phyloP scores from a whole-genome alignment of 1,140 invertebrate species.

The Globodera ellingtonae region DNA sequence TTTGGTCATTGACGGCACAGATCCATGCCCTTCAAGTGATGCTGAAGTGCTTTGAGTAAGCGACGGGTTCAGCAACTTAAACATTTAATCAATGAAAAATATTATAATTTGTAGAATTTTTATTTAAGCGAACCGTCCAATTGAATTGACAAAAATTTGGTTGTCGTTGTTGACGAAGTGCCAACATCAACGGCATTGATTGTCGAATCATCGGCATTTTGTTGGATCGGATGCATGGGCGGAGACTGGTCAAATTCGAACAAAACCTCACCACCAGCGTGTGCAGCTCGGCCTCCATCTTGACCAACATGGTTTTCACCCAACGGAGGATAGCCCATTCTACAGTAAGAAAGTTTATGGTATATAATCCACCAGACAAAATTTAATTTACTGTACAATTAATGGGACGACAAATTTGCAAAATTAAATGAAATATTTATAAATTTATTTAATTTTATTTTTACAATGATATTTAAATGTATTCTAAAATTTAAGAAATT shows the following conservation, averaged over 20 bases:
- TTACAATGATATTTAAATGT: conserved; percentile 2
- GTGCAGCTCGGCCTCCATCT: not conserved
- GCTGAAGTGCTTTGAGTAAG: not conserved
- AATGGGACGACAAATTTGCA: too few relatives aligned
- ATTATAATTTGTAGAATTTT: not conserved
- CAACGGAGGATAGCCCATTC: not conserved
- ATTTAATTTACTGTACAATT: too few relatives aligned
- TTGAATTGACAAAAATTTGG: not conserved
- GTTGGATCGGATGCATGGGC: not conserved
- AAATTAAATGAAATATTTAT: not conserved
- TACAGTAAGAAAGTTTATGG: not conserved
- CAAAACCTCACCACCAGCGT: not conserved
- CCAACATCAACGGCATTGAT: conserved; percentile 1
- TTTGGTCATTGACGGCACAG: not conserved
- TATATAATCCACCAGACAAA: not conserved
- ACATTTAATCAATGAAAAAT: not conserved
- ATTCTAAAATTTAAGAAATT: not conserved
- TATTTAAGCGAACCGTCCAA: conserved; percentile 2
- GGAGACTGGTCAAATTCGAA: conserved; percentile 26
- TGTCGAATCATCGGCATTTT: not conserved
- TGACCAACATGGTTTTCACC: not conserved
- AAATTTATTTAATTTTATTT: too few relatives aligned
- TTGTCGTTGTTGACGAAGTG: not conserved
- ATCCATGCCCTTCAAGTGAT: not conserved
- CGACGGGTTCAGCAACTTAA: not conserved